These are phyloP conservation scores for Platyura marginata DNA, from an alignment of 1,140 invertebrate species.

Conservation along the genomic window DNA sequence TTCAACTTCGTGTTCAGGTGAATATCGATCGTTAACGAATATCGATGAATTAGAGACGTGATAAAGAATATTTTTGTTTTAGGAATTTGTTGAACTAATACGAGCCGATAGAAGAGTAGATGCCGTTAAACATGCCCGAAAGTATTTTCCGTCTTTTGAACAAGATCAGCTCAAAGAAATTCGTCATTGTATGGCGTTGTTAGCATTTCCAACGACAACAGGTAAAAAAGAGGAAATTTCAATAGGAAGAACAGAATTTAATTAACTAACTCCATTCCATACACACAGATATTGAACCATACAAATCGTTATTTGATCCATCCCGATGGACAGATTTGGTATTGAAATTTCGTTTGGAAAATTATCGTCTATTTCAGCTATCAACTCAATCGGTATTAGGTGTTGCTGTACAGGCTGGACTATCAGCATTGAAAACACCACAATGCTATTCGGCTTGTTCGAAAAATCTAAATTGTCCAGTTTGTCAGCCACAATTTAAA, in stretches of 20 bases:
- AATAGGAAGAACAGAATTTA: not conserved
- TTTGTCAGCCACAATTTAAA: conserved; percentile 79
- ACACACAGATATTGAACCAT: conserved; percentile 31
- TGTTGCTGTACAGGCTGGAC: conserved; percentile 75
- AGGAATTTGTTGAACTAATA: conserved; percentile 92
- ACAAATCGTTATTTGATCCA: conserved; percentile 31
- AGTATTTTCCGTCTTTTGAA: conserved; percentile 74
- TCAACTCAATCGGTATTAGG: conserved; percentile 81
- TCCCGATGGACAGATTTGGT: conserved; percentile 66
- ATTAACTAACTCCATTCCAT: not conserved
- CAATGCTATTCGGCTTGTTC: conserved; percentile 47
- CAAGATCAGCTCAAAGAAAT: conserved; percentile 75
- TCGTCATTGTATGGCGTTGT: conserved; percentile 84
- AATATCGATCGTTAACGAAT: conserved; percentile 16
- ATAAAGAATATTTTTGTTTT: conserved; percentile 15
- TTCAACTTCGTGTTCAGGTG: conserved; percentile 84
- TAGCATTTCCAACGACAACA: conserved; percentile 75
- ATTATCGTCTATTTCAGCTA: conserved; percentile 85
- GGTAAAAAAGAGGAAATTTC: conserved; percentile 23
- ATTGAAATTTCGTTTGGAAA: conserved; percentile 81
- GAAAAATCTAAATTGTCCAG: conserved; percentile 78
- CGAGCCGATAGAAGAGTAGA: conserved; percentile 67
- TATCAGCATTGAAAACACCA: conserved; percentile 90
- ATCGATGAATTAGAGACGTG: not conserved
- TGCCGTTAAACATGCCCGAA: conserved; percentile 85